These are phyloP conservation scores for Eristalis intricaria DNA, from an alignment of 2,888 invertebrate genomes.

Conservation along the genomic window DNA sequence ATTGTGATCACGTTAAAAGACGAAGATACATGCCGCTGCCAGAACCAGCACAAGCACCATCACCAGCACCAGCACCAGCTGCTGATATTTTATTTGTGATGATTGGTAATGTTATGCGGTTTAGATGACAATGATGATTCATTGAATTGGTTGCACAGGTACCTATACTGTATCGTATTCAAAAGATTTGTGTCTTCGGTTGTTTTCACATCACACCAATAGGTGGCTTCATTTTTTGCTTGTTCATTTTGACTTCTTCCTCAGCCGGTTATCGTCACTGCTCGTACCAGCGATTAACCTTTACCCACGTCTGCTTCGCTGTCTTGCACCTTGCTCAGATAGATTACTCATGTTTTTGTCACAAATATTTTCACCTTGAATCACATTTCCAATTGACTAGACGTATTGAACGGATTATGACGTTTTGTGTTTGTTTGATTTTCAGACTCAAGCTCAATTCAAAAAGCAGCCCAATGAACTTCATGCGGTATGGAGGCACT, in stretches of 20 bases:
- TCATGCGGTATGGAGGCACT: slow-evolving; percentile 25
- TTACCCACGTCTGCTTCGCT: too few relatives aligned
- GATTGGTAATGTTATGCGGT: slow-evolving; percentile 14
- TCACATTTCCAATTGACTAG: neutral
- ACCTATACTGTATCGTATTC: slow-evolving; percentile 1
- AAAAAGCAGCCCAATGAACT: slow-evolving; percentile 21
- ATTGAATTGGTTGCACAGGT: slow-evolving; percentile 16
- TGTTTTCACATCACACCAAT: slow-evolving; percentile 44
- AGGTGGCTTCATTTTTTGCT: slow-evolving; percentile 23
- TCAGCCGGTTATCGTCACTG: neutral
- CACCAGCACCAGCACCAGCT: slow-evolving; percentile 8
- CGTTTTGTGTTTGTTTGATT: neutral
- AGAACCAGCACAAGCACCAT: too few relatives aligned
- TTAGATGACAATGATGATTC: slow-evolving; percentile 34
- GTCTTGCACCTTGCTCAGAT: slow-evolving; percentile 26
- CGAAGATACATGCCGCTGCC: slow-evolving; percentile 17
- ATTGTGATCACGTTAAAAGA: slow-evolving; percentile 53
- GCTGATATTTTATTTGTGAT: slow-evolving; percentile 12
- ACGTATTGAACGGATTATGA: neutral
- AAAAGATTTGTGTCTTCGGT: slow-evolving; percentile 47
- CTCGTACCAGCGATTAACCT: too few relatives aligned
- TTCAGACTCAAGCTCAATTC: slow-evolving; percentile 44
- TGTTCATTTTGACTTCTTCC: neutral
- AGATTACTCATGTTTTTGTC: slow-evolving; percentile 33
- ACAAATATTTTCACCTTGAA: slow-evolving; percentile 21